Evolutionary conservation across 2,113 vertebrate species (phyloP).

Genomic region (Himantopus leucocephalus): DNA sequence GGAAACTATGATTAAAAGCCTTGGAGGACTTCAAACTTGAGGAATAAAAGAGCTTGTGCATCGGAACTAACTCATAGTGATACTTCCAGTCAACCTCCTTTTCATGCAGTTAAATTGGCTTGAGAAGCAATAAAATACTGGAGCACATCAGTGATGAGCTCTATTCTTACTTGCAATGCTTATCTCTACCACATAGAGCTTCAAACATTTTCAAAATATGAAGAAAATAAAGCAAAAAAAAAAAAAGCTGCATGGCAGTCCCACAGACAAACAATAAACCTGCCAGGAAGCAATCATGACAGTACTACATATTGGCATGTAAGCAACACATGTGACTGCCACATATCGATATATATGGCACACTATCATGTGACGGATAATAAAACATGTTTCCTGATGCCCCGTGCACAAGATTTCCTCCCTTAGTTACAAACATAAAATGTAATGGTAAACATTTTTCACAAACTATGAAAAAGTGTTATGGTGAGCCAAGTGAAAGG

Average conservation of each 20-base stretch:
- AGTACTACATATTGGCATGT: not conserved
- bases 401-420: not conserved
- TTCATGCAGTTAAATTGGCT: not conserved
- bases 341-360: not conserved
- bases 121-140: not conserved
- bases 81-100: not conserved
- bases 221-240: not conserved
- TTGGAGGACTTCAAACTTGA: not conserved
- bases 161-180: not conserved
- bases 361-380: not conserved
- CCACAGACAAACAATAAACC: not conserved
- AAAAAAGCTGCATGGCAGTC: not conserved
- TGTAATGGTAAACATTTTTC: not conserved
- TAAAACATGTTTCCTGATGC: not conserved
- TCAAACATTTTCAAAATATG: not conserved
- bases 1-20: not conserved
- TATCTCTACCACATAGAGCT: not conserved
- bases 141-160: not conserved
- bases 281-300: not conserved
- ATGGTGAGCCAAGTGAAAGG: not conserved
- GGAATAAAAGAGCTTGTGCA: not conserved
- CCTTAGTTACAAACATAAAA: not conserved
- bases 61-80: not conserved
- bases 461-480: not conserved
- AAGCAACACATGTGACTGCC: rapidly evolving